phyloP scores from a whole-genome alignment of 2,797 vertebrate genomes.

The Lutjanus argentimaculatus region DNA sequence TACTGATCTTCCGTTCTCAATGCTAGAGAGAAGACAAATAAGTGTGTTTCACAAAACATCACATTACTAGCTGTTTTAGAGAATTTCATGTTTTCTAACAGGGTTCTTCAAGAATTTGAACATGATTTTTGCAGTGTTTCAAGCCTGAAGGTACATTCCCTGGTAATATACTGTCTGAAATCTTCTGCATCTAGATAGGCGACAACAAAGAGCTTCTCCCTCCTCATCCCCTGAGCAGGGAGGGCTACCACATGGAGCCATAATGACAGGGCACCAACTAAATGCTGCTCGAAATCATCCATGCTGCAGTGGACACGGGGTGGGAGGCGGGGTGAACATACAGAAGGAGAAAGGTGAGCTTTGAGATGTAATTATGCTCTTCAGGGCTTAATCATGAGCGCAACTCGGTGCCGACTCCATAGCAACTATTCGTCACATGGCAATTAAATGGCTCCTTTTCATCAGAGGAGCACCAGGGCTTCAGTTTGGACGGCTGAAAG shows the following conservation, averaged over 20 bases:
- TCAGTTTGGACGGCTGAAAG: slow-evolving; percentile 57
- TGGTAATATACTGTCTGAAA: not conserved
- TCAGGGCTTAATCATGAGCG: slow-evolving; percentile 66
- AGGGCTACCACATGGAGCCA: slow-evolving; percentile 15
- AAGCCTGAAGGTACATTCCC: not conserved
- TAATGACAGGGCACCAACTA: slow-evolving; percentile 56
- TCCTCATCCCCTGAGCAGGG: not conserved
- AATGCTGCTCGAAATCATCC: slow-evolving; percentile 47
- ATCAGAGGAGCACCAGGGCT: slow-evolving; percentile 57
- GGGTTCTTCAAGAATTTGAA: not conserved
- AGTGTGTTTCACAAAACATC: not conserved
- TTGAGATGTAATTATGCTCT: slow-evolving; percentile 77
- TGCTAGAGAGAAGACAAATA: not conserved
- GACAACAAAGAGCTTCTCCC: slow-evolving; percentile 22
- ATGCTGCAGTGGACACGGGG: slow-evolving; percentile 51
- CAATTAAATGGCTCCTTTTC: slow-evolving; percentile 78
- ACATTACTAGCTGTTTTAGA: not conserved
- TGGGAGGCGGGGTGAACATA: slow-evolving; percentile 43
- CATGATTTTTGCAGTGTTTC: not conserved
- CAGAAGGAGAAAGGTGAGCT: slow-evolving; percentile 75
- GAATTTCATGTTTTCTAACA: not conserved
- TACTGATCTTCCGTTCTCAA: not conserved
- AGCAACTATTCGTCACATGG: slow-evolving; percentile 74
- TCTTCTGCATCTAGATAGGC: slow-evolving; percentile 8
- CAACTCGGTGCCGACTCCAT: slow-evolving; percentile 63